These are phyloP conservation scores for Ranitomeya variabilis DNA, from an alignment of 2,113 vertebrate species.

Conservation along the genomic window DNA sequence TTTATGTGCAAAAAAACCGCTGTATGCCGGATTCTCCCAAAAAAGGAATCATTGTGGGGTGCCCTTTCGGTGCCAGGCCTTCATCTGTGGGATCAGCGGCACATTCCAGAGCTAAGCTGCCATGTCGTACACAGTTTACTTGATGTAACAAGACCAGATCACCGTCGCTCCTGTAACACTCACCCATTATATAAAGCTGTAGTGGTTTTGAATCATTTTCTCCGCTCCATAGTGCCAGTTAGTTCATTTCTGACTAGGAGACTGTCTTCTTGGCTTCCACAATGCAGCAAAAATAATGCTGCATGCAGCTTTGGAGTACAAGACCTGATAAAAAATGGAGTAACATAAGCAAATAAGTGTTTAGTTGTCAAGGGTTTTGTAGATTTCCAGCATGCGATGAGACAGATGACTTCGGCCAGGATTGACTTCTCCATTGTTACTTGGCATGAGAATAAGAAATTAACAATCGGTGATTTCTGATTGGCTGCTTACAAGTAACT, in stretches of 20 bases:
- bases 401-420: too few relatives aligned
- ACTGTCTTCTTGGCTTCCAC: not conserved
- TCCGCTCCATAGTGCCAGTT: not conserved
- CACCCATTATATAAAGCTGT: too few relatives aligned
- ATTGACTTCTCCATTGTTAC: too few relatives aligned
- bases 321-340: not conserved
- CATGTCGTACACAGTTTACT: constrained; percentile 9
- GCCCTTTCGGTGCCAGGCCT: not conserved
- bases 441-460: too few relatives aligned
- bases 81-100: not conserved
- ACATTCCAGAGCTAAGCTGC: constrained; percentile 15
- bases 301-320: not conserved
- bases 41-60: constrained; percentile 1
- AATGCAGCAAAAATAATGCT: not conserved
- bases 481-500: not conserved
- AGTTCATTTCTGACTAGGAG: not conserved
- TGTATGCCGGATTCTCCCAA: constrained; percentile 19
- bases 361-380: too few relatives aligned
- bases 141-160: constrained; percentile 10
- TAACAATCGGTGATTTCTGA: not conserved
- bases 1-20: not conserved
- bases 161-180: not conserved
- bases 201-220: not conserved
- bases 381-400: too few relatives aligned
- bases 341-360: too few relatives aligned